Base-by-base conservation (phyloP, 2,113 vertebrate genomes). In the Motacilla alba region DNA sequence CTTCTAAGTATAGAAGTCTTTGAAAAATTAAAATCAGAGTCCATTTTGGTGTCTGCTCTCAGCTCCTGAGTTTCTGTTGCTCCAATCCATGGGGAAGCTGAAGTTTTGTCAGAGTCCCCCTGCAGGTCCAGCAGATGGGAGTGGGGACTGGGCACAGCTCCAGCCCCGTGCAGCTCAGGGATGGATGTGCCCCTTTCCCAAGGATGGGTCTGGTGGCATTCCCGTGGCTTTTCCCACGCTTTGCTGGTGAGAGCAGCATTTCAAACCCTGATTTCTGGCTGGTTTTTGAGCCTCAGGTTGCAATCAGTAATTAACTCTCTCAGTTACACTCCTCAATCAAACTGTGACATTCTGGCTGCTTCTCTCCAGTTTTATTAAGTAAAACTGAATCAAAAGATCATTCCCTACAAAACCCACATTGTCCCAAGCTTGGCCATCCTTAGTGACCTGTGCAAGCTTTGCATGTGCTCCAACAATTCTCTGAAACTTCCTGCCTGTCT, bases 1-100 rank as follows among this genome's bases (percentile, higher is more conserved):
- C 87, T 95, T 94, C 79, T 62, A 87, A 89, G 67, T 76, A 73
- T 19, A 89, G 78, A 82, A 95, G 5, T 10, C 58, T 92, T 89
- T 46, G 58, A 90, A 87, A 95, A 72, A 43, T 30, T 24, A 50
- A 66, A 74, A 43, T 37, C 31, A 49, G 41, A 58, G 47, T 69
- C 87, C 33, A 12, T 85, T 95, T 95, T 35, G 26, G 52, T 66
- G 74, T 58, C 37, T 0, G 1, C 76, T 64, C 26, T 24, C 39
- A 62, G 58, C 68, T 81, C 35, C 72, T 41, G 3, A 11, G 1
- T 70, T 87, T 66, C 53, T 66, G 31, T 17, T 49, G 23, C 70
- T 91, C 23, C 28, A 23, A 21, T 31, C 58, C 20, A 0, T 19
- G n/a, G 75, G n/a, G 83, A 50, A 63, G 24, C 15, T 84, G 35